A percentile compares a stretch with the other conserved stretches of the same genome.
phyloP scores from a whole-genome alignment of 2,888 invertebrate genomes.

The Drosophila neotestacea region DNA sequence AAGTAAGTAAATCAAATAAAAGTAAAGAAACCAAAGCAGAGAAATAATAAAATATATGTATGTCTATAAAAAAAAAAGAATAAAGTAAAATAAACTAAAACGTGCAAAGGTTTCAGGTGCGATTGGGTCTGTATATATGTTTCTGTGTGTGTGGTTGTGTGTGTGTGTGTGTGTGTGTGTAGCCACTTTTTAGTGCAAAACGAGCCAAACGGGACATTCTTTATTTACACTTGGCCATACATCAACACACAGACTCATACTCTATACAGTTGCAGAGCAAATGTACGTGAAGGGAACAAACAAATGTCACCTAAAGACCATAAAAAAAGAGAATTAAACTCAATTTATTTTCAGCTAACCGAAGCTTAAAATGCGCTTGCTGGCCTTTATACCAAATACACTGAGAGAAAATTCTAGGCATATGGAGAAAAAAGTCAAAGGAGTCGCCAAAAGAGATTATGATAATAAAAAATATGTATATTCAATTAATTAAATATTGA shows the following conservation, averaged over 20 bases:
- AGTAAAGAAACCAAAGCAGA: constrained; percentile 38
- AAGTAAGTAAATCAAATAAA: constrained; percentile 58
- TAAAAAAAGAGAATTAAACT: constrained; percentile 36
- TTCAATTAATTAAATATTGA: too few relatives aligned
- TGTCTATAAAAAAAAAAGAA: constrained; percentile 9
- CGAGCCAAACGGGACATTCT: constrained; percentile 54
- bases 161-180: constrained; percentile 37
- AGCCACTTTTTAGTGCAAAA: constrained; percentile 64
- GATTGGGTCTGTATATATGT: constrained; percentile 1
- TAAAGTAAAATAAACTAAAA: constrained; percentile 27
- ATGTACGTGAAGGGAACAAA: constrained; percentile 14
- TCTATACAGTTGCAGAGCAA: neutral
- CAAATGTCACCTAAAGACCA: constrained; percentile 37
- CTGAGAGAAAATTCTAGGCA: constrained; percentile 19
- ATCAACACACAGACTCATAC: constrained; percentile 35
- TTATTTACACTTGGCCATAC: constrained; percentile 66
- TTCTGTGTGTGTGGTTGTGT: constrained; percentile 19
- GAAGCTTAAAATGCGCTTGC: constrained; percentile 20
- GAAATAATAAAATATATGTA: constrained; percentile 13
- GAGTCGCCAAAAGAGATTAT: too few relatives aligned
- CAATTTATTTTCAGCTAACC: constrained; percentile 41
- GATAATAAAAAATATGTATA: neutral
- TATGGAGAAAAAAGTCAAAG: neutral
- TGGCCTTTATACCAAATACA: constrained; percentile 16
- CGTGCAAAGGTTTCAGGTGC: constrained; percentile 48